A percentile compares a stretch with the other conserved stretches of the same genome.
These are phyloP conservation scores for Sycon ciliatum DNA, from an alignment of 37 sponge, comb jelly and placozoan genomes.

Conservation along the genomic window DNA sequence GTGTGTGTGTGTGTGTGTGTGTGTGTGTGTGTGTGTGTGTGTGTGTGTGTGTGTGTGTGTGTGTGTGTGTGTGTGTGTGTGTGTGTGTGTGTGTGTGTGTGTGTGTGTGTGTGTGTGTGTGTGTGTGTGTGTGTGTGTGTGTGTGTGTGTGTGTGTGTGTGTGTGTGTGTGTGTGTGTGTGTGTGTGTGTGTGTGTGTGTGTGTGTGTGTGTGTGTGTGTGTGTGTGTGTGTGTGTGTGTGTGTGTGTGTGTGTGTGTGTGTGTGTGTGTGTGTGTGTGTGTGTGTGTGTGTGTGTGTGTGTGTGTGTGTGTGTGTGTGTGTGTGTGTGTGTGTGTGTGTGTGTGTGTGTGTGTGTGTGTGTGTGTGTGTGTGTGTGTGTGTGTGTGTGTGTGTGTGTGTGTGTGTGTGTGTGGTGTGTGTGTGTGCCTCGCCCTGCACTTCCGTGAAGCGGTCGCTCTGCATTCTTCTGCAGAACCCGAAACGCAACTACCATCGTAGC, in stretches of 20 bases:
- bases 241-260: slow-evolving; percentile 5
- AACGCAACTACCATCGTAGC: too few species aligned
- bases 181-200: slow-evolving; percentile 1
- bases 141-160: slow-evolving; percentile 1
- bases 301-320: slow-evolving; percentile 1
- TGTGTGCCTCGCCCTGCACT: too few species aligned
- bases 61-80: slow-evolving; percentile 60
- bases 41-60: slow-evolving; percentile 30
- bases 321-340: slow-evolving; percentile 5
- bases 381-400: slow-evolving; percentile 5
- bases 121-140: slow-evolving; percentile 14
- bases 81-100: slow-evolving; percentile 26
- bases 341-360: not conserved
- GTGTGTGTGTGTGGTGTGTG: not conserved
- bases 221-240: not conserved
- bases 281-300: not conserved
- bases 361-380: slow-evolving; percentile 1
- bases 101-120: slow-evolving; percentile 22
- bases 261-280: slow-evolving; percentile 5
- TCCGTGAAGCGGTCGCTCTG: too few species aligned
- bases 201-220: not conserved
- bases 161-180: slow-evolving; percentile 5
- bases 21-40: slow-evolving; percentile 35
- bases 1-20: slow-evolving; percentile 38
- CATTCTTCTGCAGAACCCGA: too few species aligned